Conservation (phyloP, 2,888 invertebrate genomes). For the Conomelus anceps region DNA sequence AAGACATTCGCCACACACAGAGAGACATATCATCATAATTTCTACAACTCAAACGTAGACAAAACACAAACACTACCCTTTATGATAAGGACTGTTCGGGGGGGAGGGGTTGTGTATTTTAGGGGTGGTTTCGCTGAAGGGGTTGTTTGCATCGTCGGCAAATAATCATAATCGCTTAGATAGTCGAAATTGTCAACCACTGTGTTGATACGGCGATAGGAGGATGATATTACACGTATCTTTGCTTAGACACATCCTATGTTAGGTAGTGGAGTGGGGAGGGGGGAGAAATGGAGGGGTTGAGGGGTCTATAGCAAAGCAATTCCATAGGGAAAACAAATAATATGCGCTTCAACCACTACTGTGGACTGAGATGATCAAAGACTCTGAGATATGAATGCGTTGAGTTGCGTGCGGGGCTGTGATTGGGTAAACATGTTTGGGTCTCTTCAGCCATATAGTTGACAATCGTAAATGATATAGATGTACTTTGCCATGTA, state of each 20-base stretch:
- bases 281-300: not conserved
- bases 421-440: not conserved
- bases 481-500: not conserved
- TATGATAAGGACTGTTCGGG: not conserved
- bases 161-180: not conserved
- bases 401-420: not conserved
- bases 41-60: not conserved
- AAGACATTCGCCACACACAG: too few relatives aligned
- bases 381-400: not conserved
- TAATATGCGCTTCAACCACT: not conserved
- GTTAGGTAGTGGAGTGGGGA: not conserved
- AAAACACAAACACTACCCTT: not conserved
- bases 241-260: not conserved
- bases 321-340: not conserved
- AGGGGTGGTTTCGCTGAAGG: too few relatives aligned
- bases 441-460: not conserved
- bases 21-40: not conserved
- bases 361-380: not conserved
- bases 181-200: not conserved
- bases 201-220: too few relatives aligned
- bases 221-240: not conserved
- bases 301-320: not conserved
- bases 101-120: not conserved
- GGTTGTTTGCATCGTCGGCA: not conserved
- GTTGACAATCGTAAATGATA: not conserved